These are phyloP conservation scores for Gephyroberyx darwinii DNA, from an alignment of 2,797 vertebrate species.

Conservation along the genomic window DNA sequence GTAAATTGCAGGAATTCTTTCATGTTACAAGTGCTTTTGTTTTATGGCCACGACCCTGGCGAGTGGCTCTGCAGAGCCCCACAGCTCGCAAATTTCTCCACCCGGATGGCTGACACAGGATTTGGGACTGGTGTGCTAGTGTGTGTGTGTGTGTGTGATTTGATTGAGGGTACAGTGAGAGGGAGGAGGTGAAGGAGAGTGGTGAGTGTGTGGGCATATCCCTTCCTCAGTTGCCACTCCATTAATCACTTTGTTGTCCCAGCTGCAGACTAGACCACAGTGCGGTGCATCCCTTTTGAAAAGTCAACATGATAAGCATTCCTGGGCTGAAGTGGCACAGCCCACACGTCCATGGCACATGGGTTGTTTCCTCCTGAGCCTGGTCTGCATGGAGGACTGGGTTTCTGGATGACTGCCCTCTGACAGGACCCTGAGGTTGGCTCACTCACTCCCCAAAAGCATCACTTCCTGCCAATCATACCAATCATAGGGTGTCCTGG, in stretches of 20 bases:
- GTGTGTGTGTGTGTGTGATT: constrained; percentile 23
- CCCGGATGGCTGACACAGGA: constrained; percentile 54
- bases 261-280: constrained; percentile 77
- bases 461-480: constrained; percentile 55
- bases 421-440: constrained; percentile 60
- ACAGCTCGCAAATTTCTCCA: constrained; percentile 70
- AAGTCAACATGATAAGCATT: constrained; percentile 81
- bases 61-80: constrained; percentile 72
- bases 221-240: constrained; percentile 70
- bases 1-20: constrained; percentile 89
- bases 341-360: constrained; percentile 72
- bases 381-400: constrained; percentile 44
- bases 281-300: constrained; percentile 77
- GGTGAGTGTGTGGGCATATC: constrained; percentile 73
- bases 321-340: constrained; percentile 73
- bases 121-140: constrained; percentile 27
- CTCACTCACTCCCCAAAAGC: constrained; percentile 58
- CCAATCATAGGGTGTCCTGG: constrained; percentile 64
- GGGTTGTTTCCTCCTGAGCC: constrained; percentile 56
- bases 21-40: constrained; percentile 87
- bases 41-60: constrained; percentile 77
- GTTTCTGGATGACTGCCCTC: constrained; percentile 12
- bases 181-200: constrained; percentile 47
- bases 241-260: constrained; percentile 80
- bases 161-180: constrained; percentile 53